A percentile compares a stretch with the other conserved stretches of the same genome.
Evolutionary conservation across 37 sponge, comb jelly and placozoan species (phyloP).

Genomic region (Diacarnus erythraeanus): DNA sequence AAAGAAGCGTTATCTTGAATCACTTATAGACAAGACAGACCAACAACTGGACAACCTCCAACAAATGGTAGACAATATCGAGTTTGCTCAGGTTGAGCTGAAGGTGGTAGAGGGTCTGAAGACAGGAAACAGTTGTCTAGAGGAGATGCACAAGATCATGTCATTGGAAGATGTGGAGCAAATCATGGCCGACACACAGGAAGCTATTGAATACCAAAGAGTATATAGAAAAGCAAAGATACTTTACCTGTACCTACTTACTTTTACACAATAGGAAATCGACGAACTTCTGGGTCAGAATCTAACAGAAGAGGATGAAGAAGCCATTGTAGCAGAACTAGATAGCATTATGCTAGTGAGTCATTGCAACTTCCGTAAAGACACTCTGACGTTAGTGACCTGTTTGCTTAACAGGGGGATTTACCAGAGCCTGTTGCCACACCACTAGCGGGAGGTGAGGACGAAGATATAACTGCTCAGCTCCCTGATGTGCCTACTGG

Average conservation of each 20-base stretch:
- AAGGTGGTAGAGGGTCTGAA: slow-evolving; percentile 96
- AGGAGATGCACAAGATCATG: slow-evolving; percentile 92
- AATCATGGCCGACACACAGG: slow-evolving; percentile 95
- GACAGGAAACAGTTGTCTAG: slow-evolving; percentile 86
- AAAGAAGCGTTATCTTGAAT: slow-evolving; percentile 93
- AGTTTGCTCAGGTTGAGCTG: slow-evolving; percentile 96
- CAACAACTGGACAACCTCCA: slow-evolving; percentile 91
- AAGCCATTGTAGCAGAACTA: slow-evolving; percentile 81
- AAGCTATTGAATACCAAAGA: slow-evolving; percentile 95
- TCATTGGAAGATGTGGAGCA: slow-evolving; percentile 97
- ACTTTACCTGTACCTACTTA: background rate
- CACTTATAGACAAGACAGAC: slow-evolving; percentile 92
- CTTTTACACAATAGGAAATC: slow-evolving; percentile 86
- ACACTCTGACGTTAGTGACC: too few relatives aligned
- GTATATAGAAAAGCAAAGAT: slow-evolving; percentile 31
- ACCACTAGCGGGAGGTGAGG: slow-evolving; percentile 8
- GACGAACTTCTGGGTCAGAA: slow-evolving; percentile 87
- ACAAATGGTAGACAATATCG: slow-evolving; percentile 91
- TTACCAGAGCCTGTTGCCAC: slow-evolving; percentile 15
- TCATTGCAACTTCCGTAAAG: background rate
- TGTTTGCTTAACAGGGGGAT: background rate
- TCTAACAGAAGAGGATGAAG: slow-evolving; percentile 90
- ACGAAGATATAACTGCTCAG: slow-evolving; percentile 28
- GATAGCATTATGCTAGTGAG: slow-evolving; percentile 66
- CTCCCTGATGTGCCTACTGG: slow-evolving; percentile 31